Evolutionary conservation across 2,797 vertebrate species (phyloP).

Genomic region (Alauda arvensis): DNA sequence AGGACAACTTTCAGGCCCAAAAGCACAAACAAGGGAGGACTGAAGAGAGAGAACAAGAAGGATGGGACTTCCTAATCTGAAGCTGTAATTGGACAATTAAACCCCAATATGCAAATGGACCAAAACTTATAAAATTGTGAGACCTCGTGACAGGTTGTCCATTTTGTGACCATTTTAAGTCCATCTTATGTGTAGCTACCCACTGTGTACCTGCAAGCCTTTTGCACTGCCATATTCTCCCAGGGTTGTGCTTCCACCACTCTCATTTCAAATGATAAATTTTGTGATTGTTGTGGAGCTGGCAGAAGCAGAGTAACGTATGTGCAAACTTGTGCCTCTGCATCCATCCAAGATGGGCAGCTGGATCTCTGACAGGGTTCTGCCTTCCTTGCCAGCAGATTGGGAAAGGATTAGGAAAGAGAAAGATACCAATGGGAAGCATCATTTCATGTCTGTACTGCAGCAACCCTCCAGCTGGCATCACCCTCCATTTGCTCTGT

Average conservation of each 20-base stretch:
- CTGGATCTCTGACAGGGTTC: neutral
- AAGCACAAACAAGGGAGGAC: neutral
- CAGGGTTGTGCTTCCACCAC: neutral
- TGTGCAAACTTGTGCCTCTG: neutral
- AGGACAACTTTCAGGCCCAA: neutral
- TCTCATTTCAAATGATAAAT: neutral
- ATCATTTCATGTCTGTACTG: neutral
- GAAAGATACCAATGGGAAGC: neutral
- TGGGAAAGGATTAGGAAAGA: constrained; percentile 25
- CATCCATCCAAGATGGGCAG: neutral
- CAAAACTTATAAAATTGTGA: neutral
- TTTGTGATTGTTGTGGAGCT: neutral
- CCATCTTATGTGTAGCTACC: neutral
- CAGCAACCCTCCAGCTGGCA: constrained; percentile 19
- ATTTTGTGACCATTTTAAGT: neutral
- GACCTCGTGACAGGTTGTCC: neutral
- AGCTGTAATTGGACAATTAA: neutral
- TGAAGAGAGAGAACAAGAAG: neutral
- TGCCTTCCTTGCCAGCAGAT: constrained; percentile 18
- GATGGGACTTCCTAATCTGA: neutral
- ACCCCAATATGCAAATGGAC: neutral
- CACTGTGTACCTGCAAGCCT: neutral
- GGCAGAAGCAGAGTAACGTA: neutral
- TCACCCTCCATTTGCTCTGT: neutral
- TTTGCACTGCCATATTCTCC: neutral